Conservation (phyloP, 2,797 vertebrate species). For the Aldrovandia affinis region DNA sequence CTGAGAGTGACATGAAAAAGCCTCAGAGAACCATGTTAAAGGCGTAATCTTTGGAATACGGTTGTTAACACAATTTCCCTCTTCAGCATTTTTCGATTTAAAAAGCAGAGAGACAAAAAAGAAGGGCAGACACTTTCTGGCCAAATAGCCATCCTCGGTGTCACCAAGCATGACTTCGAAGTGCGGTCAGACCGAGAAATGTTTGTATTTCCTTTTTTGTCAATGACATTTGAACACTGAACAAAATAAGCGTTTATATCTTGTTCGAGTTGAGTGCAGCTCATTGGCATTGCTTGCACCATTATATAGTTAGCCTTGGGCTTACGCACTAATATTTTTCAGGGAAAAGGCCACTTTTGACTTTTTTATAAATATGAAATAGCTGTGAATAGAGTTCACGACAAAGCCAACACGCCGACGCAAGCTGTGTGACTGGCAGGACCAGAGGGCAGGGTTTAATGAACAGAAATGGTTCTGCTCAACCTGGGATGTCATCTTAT, state of each 20-base stretch:
- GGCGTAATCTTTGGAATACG: too few species aligned
- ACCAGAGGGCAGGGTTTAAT: neutral
- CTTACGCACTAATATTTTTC: neutral
- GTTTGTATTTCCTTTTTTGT: neutral
- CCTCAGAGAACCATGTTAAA: neutral
- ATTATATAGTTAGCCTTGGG: neutral
- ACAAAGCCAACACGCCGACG: neutral
- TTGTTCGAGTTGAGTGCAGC: too few species aligned
- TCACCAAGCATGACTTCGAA: neutral
- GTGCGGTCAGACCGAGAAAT: neutral
- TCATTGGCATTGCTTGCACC: too few species aligned
- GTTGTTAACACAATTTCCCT: too few species aligned
- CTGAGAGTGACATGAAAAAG: neutral
- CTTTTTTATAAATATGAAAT: too few species aligned
- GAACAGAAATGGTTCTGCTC: neutral
- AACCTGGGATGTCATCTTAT: neutral
- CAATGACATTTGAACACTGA: too few species aligned
- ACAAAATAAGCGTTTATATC: too few species aligned
- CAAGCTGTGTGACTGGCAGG: neutral
- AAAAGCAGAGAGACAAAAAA: neutral
- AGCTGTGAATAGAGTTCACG: neutral
- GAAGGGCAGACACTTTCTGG: neutral
- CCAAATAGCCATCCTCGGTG: neutral
- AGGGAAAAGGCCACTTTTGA: neutral
- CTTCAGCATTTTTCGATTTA: neutral